Percentiles rank a stretch among this genome's conserved stretches.
Conservation (phyloP, 2,888 invertebrate genomes). For the Drosophila subquinaria region DNA sequence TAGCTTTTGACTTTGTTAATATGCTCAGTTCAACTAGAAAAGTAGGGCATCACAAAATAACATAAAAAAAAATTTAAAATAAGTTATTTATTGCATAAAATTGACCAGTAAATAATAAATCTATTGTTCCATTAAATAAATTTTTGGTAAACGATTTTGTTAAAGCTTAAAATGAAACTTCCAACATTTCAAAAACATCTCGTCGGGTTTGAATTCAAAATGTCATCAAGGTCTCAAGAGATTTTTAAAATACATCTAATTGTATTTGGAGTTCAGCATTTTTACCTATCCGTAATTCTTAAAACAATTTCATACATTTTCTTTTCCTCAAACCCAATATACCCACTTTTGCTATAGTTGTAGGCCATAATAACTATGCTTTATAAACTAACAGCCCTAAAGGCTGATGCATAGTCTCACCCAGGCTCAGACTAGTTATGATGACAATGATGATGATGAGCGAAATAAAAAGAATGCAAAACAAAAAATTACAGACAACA, state of each 20-base stretch:
- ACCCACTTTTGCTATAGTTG: conserved; percentile 5
- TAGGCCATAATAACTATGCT: conserved; percentile 32
- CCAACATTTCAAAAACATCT: not conserved
- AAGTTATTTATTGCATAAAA: too few species aligned
- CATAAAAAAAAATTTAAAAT: too few species aligned
- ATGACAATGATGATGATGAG: conserved; percentile 57
- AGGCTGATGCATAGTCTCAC: conserved; percentile 33
- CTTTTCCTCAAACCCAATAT: not conserved
- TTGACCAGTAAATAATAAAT: too few species aligned
- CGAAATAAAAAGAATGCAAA: conserved; percentile 18
- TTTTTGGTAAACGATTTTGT: too few species aligned
- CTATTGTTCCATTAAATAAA: too few species aligned
- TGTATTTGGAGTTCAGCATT: too few species aligned
- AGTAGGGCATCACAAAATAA: too few species aligned
- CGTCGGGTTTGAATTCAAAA: too few species aligned
- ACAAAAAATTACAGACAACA: not conserved
- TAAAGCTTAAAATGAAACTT: not conserved
- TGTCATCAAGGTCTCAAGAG: not conserved
- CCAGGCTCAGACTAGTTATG: conserved; percentile 20
- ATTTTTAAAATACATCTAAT: too few species aligned
- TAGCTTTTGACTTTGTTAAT: too few species aligned
- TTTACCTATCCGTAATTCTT: not conserved
- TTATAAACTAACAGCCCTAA: conserved; percentile 29
- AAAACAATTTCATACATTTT: not conserved
- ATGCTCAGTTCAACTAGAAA: too few species aligned